Percentiles rank a stretch among this genome's conserved stretches.
Conservation (phyloP, 2,113 vertebrate species). For the Electrona antarctica region DNA sequence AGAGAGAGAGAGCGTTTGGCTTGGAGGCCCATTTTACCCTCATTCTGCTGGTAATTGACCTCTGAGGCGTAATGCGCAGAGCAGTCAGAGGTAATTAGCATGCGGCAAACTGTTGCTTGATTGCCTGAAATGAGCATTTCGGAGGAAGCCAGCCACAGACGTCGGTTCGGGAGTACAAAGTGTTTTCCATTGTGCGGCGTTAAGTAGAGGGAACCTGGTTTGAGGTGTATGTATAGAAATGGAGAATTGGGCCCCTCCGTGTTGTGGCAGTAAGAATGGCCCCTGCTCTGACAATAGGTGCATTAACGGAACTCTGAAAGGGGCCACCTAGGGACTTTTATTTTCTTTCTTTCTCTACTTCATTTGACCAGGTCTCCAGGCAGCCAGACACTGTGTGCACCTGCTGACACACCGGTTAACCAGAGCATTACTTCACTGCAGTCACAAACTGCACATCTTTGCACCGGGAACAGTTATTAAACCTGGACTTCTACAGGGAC, state of each 20-base stretch:
- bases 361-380: slow-evolving; percentile 59
- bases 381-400: slow-evolving; percentile 60
- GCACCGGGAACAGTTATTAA: background rate
- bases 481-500: slow-evolving; percentile 1
- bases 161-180: slow-evolving; percentile 76
- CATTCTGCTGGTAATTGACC: slow-evolving; percentile 95
- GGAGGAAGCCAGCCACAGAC: slow-evolving; percentile 86
- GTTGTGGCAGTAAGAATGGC: slow-evolving; percentile 50
- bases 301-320: slow-evolving; percentile 73
- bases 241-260: slow-evolving; percentile 76
- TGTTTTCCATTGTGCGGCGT: slow-evolving; percentile 90
- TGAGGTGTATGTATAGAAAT: slow-evolving; percentile 79
- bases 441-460: slow-evolving; percentile 4
- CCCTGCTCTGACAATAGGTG: slow-evolving; percentile 70
- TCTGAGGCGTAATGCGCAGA: slow-evolving; percentile 91
- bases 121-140: slow-evolving; percentile 95
- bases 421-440: slow-evolving; percentile 34
- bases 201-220: slow-evolving; percentile 90
- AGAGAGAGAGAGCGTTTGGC: slow-evolving; percentile 59
- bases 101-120: slow-evolving; percentile 92
- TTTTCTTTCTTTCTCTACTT: background rate
- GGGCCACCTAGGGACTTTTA: slow-evolving; percentile 61
- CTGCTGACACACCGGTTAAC: slow-evolving; percentile 48
- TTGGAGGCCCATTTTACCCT: slow-evolving; percentile 78
- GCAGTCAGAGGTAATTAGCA: slow-evolving; percentile 94